Conservation (phyloP, 2,888 invertebrate genomes). For the Scaptomyza flava region DNA sequence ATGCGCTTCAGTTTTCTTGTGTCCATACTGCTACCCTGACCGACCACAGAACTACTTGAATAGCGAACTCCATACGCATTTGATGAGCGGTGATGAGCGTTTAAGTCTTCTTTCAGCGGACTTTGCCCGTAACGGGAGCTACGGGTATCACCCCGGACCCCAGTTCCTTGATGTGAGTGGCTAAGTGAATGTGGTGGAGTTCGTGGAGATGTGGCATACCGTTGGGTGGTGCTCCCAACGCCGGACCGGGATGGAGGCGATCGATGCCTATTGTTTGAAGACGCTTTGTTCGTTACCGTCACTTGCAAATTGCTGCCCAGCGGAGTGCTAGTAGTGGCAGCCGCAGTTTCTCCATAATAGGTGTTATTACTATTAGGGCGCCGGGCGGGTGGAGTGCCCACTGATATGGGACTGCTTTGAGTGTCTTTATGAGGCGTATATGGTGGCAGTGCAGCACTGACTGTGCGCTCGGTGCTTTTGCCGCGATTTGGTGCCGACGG, state of each 20-base stretch:
- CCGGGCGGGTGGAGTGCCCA: slow-evolving; percentile 82
- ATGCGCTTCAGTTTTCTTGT: slow-evolving; percentile 75
- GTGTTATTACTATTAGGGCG: slow-evolving; percentile 81
- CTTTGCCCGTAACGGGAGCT: slow-evolving; percentile 74
- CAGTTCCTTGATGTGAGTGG: slow-evolving; percentile 31
- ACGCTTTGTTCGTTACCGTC: slow-evolving; percentile 78
- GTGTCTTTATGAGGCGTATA: slow-evolving; percentile 80
- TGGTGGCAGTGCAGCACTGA: slow-evolving; percentile 56
- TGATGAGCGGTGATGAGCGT: slow-evolving; percentile 63
- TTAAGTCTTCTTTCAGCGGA: slow-evolving; percentile 67
- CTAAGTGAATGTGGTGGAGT: slow-evolving; percentile 82
- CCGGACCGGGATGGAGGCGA: slow-evolving; percentile 59
- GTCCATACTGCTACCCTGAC: slow-evolving; percentile 54
- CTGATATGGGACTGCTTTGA: slow-evolving; percentile 82
- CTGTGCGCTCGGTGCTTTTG: slow-evolving; percentile 73
- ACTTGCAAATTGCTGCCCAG: slow-evolving; percentile 73
- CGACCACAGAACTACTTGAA: slow-evolving; percentile 46
- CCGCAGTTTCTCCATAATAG: slow-evolving; percentile 65
- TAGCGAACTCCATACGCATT: slow-evolving; percentile 81
- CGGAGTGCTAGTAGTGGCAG: slow-evolving; percentile 56
- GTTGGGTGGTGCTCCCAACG: slow-evolving; percentile 52
- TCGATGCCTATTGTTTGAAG: slow-evolving; percentile 69
- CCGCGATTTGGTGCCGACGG: slow-evolving; percentile 67
- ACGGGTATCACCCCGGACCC: slow-evolving; percentile 60
- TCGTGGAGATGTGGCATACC: slow-evolving; percentile 82